A percentile compares a stretch with the other conserved stretches of the same genome.
Evolutionary conservation across 2,888 invertebrate species (phyloP).

Genomic region (Yponomeuta cagnagella): DNA sequence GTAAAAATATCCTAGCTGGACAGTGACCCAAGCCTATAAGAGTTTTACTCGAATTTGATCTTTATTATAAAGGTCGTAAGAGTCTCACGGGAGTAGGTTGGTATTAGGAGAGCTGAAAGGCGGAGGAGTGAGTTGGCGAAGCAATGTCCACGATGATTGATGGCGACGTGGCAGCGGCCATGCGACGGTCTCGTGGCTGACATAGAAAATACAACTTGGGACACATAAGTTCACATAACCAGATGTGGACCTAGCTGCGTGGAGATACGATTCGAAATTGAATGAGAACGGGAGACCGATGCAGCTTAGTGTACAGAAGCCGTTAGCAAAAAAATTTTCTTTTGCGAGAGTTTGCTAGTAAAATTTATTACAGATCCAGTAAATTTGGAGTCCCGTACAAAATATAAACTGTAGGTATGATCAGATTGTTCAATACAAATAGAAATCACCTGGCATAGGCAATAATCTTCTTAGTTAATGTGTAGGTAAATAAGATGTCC

Average conservation of each 20-base stretch:
- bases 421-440: neutral
- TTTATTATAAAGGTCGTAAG: neutral
- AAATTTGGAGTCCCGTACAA: neutral
- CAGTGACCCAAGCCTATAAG: neutral
- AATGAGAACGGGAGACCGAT: neutral
- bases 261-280: neutral
- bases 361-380: neutral
- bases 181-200: neutral
- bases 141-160: conserved; percentile 2
- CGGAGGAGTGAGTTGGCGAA: neutral
- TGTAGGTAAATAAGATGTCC: no score
- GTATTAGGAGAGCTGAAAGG: neutral
- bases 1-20: neutral
- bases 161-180: neutral
- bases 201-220: neutral
- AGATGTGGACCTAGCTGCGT: neutral
- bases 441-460: neutral
- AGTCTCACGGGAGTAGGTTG: neutral
- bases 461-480: neutral
- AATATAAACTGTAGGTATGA: neutral
- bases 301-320: neutral
- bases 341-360: neutral
- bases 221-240: neutral
- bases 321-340: neutral
- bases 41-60: neutral